Evolutionary conservation across 2,888 invertebrate species (phyloP), one percentile per base, ranked within the genome.

Genomic region (Scotopteryx bipunctaria): DNA sequence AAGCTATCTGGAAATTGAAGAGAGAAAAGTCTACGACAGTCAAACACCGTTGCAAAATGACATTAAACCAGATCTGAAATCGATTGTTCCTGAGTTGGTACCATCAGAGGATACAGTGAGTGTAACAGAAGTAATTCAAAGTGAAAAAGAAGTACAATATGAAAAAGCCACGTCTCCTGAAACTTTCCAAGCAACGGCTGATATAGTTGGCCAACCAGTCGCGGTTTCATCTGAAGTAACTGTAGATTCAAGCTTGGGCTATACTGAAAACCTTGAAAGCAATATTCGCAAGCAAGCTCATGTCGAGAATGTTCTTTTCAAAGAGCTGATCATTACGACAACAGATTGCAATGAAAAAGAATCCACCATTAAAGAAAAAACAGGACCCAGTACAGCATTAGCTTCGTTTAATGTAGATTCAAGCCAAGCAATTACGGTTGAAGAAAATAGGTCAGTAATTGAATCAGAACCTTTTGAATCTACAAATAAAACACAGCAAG

Each of bases 281-380:
- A 35, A 48, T 11, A 23, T 50, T 11, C 37, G 11, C n/a, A 86
- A 81, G 55, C 84, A 77, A 40, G 94, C 94, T 2, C 78, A 70
- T n/a, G 48, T 91, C 17, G 86, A 89, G 50, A 92, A 92, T 60
- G 80, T 91, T 36, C 83, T 91, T 27, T 76, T 91, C 47, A 91
- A 92, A 69, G 91, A 92, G 67, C 55, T 94, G 19, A 69, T 91
- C 16, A 82, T 91, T 31, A 90, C 86, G 33, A 91, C 93, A 66
- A 86, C 91, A 9, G 80, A 91, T 56, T 72, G 72, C 16, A 91
- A 87, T 55, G 94, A 94, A 83, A 89, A 86, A 55, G 94, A 94
- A 86, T 79, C 71, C 37, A 38, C 14, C 16, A 56, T 81, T 53
- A 49, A 71, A 46, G 38, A 56, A 32, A 40, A 58, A 25, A 46